Evolutionary conservation across 2,797 vertebrate genomes (phyloP).

Genomic region (Valencia hispanica): DNA sequence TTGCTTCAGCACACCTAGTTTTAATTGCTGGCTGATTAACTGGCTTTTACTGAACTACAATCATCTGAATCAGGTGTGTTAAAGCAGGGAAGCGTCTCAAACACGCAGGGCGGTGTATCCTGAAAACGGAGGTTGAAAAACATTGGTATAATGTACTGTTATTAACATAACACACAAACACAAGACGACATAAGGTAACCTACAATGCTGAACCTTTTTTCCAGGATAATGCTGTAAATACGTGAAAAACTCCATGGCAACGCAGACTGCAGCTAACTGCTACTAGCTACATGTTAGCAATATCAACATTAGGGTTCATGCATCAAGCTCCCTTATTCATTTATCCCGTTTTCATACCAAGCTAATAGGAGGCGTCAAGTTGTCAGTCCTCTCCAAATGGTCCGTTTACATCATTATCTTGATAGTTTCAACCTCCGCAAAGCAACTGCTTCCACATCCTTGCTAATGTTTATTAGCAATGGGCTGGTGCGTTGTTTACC

Average conservation of each 20-base stretch:
- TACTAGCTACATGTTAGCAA: slow-evolving; percentile 30
- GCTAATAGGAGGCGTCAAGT: background rate
- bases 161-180: background rate
- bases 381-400: slow-evolving; percentile 11
- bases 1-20: background rate
- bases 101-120: background rate
- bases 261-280: background rate
- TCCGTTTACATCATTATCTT: slow-evolving; percentile 17
- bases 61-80: background rate
- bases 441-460: slow-evolving; percentile 20
- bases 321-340: background rate
- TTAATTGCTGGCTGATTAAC: background rate
- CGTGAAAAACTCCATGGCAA: background rate
- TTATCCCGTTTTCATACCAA: accelerated
- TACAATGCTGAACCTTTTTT: background rate
- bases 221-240: background rate
- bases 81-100: background rate
- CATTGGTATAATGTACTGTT: background rate
- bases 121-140: background rate
- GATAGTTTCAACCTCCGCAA: slow-evolving; percentile 14
- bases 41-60: background rate
- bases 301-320: background rate
- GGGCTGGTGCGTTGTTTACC: background rate
- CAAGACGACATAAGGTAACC: background rate
- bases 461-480: slow-evolving; percentile 63